Conservation (phyloP, 2,888 invertebrate genomes). For the Clitarchus hookeri region DNA sequence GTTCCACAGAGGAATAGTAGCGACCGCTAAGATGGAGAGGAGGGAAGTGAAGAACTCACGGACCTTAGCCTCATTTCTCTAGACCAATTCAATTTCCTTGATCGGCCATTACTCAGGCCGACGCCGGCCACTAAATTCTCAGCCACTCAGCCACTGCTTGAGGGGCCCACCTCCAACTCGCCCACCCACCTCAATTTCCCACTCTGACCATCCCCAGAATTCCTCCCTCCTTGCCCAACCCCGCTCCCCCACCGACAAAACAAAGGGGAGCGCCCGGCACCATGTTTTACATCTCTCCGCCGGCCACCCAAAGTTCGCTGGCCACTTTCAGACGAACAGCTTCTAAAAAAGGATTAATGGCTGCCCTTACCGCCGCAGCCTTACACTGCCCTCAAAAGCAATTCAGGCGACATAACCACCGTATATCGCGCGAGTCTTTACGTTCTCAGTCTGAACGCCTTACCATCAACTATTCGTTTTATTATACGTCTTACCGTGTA, state of each 20-base stretch:
- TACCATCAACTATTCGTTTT: no score
- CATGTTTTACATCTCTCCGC: slow-evolving; percentile 14
- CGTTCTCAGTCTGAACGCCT: background rate
- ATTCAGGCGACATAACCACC: background rate
- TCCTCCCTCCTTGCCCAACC: background rate
- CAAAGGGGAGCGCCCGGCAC: background rate
- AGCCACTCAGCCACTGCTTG: slow-evolving; percentile 2
- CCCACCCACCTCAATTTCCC: background rate
- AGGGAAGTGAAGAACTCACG: slow-evolving; percentile 19
- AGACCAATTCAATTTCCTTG: slow-evolving; percentile 43
- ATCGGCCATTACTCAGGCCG: slow-evolving; percentile 42
- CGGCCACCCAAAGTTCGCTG: background rate
- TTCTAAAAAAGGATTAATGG: slow-evolving; percentile 14
- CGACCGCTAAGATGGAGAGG: background rate
- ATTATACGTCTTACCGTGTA: no score
- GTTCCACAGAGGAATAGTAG: background rate
- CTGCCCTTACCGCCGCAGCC: background rate
- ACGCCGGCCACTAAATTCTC: slow-evolving; percentile 7
- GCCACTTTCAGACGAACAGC: background rate
- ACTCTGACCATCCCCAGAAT: background rate
- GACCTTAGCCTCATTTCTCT: slow-evolving; percentile 41
- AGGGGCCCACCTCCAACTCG: slow-evolving; percentile 2
- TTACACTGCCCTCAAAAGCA: background rate
- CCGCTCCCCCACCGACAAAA: background rate
- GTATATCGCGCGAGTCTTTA: background rate